phyloP scores from a whole-genome alignment of 2,113 vertebrate species.

The Melanerpes formicivorus region DNA sequence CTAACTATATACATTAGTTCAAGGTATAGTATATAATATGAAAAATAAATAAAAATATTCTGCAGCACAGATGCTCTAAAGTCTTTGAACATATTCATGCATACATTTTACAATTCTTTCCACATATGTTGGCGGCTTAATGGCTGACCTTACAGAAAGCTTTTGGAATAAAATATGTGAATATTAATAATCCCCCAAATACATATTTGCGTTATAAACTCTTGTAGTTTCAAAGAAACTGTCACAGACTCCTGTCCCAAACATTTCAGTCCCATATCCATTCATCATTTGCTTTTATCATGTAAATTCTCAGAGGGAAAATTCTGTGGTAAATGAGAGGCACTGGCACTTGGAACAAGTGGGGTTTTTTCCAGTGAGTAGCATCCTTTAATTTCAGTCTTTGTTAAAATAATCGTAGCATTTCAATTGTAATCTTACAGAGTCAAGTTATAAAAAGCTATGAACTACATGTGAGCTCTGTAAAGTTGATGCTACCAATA shows the following conservation, averaged over 20 bases:
- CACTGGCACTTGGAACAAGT: not conserved
- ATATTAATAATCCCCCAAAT: slow-evolving; percentile 42
- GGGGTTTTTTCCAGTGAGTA: not conserved
- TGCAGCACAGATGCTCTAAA: not conserved
- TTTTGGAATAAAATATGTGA: slow-evolving; percentile 37
- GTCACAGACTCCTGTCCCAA: slow-evolving; percentile 20
- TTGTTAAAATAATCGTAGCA: not conserved
- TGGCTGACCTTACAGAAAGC: slow-evolving; percentile 37
- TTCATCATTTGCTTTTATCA: slow-evolving; percentile 39
- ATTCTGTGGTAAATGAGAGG: not conserved
- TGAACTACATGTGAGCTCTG: not conserved
- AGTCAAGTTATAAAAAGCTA: not conserved
- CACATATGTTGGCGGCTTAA: not conserved
- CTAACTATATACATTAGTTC: not conserved
- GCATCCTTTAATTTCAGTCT: not conserved
- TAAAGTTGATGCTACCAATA: not conserved
- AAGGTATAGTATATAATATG: not conserved
- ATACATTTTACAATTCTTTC: not conserved
- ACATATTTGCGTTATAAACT: slow-evolving; percentile 55
- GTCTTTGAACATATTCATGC: not conserved
- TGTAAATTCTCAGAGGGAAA: slow-evolving; percentile 21
- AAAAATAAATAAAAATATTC: slow-evolving; percentile 3
- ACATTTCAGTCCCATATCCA: slow-evolving; percentile 31
- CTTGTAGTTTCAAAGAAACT: slow-evolving; percentile 41
- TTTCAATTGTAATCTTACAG: not conserved